Base-by-base conservation (phyloP, 1,140 invertebrate species). In the Pygmarrhopalites habei region DNA sequence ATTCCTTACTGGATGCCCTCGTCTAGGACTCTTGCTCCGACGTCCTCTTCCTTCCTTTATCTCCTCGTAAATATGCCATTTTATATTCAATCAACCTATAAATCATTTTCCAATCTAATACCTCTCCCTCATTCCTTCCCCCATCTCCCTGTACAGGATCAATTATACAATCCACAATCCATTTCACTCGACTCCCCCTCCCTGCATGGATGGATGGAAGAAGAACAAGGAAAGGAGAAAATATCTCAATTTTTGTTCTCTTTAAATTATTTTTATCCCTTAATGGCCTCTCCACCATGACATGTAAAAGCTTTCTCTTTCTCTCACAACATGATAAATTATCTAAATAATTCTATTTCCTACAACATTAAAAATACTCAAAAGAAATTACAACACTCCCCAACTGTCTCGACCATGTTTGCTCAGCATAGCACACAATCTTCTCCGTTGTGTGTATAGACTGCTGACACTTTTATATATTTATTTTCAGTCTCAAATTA, bases 51-150 rank as follows among this genome's bases (percentile, higher is more conserved):
- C 49, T 59, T 55, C 51, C 41, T 59, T 59, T 59, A 59, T 59
- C 62, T 59, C 57, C 2, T 59, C 57, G 58, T 65, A 65, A 65
- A 65, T 49, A 60, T 65, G 52, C 58, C 58, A 52, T 51, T 60
- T 32, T 30, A 29, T 61, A 60, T 65, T 65, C 51, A 65, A 65
- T 65, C 52, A 65, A 56, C 58, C 43, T 30, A 58, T 65, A 65
- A 65, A 65, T 61, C 62, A 64, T 52, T 64, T n/a, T 30, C 26
- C 49, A 63, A 57, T 25, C 29, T 25, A 58, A 58, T 58, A 58
- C 56, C 56, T 58, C 44, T 56, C 53, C 41, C 39, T 46, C 56
- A 58, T 58, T 58, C 23, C 41, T 43, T 15, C 29, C 35, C 14
- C 49, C 41, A 29, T 15, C 29, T 56, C 14, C 49, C 23, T 52